Evolutionary conservation across 2,113 vertebrate genomes (phyloP), one percentile per base, ranked within the genome.

Genomic region (Hystrix cristata): DNA sequence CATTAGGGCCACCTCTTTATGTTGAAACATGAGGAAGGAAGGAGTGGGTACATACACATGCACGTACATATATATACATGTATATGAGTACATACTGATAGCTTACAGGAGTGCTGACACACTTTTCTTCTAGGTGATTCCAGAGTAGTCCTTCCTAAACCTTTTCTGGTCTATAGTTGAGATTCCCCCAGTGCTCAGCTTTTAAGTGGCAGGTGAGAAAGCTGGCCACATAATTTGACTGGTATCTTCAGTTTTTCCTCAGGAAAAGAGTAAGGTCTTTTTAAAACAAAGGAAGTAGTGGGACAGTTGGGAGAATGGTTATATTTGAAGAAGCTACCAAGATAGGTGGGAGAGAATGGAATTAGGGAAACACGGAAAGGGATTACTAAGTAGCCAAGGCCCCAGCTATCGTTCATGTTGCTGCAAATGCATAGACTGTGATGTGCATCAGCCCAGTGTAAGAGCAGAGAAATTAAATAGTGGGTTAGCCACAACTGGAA

Each of bases 151-250:
- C 60, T 89, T 78, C 31, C 57, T 55, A 62, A 57, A 21, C 51
- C 51, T 71, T 86, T 89, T 78, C 65, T 91, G 71, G 53, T 51
- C 71, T 55, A 23, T 43, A 65, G 4, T 38, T 51, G 14, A 91
- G 55, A n/a, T 43, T 9, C 14, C 57, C 71, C 34, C 65, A 69
- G 2, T 72, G 51, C 69, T 90, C 69, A 74, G 46, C 74, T 67
- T 87, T 27, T 92, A 93, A 76, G 38, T 65, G 55, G 43, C 13
- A 34, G 65, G 51, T 59, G 69, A 92, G 53, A 97, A 94, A 92
- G 14, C 43, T 83, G 59, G 80, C 60, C n/a, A 93, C 71, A 59
- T 80, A 29, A 51, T 86, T 81, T 96, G 46, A 76, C 38, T 46
- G 15, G 79, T 78, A 29, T 19, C 43, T 91, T 95, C 57, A 60